These are phyloP conservation scores for Egretta garzetta DNA, from an alignment of 2,113 vertebrate genomes.

Conservation along the genomic window DNA sequence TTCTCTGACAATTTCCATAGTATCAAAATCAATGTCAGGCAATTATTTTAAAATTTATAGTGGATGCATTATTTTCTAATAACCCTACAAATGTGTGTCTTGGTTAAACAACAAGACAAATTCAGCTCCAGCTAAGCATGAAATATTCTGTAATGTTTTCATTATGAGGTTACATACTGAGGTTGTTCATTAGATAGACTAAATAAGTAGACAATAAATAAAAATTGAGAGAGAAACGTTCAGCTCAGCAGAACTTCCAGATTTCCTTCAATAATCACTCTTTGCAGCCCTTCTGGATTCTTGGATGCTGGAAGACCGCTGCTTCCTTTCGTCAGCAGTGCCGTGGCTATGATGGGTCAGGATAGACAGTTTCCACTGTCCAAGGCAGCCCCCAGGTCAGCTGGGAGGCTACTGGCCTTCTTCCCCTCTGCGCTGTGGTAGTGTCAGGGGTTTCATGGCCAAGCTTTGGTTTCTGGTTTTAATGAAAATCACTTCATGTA, in stretches of 20 bases:
- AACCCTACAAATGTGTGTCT: constrained; percentile 21
- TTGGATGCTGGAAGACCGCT: accelerated
- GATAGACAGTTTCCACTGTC: neutral
- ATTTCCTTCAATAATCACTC: neutral
- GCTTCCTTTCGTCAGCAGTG: neutral
- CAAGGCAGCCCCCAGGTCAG: neutral
- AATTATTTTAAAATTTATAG: constrained; percentile 32
- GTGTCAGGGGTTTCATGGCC: neutral
- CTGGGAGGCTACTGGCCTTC: neutral
- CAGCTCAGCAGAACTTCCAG: neutral
- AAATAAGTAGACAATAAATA: constrained; percentile 42
- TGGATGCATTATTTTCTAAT: constrained; percentile 34
- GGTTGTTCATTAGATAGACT: constrained; percentile 44
- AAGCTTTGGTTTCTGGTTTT: neutral
- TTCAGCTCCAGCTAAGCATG: constrained; percentile 54
- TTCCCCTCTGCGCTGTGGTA: neutral
- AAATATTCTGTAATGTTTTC: constrained; percentile 55
- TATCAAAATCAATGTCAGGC: constrained; percentile 37
- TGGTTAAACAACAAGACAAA: constrained; percentile 54
- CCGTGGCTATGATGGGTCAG: neutral
- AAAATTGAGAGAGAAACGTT: neutral
- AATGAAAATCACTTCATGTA: neutral
- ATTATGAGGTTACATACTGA: constrained; percentile 49
- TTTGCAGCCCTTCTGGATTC: neutral
- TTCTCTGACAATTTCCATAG: neutral